Base-by-base conservation (phyloP, 2,113 vertebrate genomes). In the Epinephelus lanceolatus region DNA sequence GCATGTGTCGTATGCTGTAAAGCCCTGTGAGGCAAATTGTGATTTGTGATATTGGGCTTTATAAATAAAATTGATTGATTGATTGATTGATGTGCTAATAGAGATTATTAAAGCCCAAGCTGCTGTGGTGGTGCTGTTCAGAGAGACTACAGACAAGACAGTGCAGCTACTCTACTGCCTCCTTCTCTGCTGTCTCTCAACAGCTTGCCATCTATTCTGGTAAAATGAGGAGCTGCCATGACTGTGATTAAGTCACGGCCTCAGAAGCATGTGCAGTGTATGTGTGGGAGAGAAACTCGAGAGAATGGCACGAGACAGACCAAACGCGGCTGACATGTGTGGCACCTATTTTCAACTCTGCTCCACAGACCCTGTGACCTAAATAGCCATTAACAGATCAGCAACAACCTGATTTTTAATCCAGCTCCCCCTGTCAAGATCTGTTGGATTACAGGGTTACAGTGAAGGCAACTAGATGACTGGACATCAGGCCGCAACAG, bases 381-480 rank as follows among this genome's bases (percentile, higher is more conserved):
- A 90, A 92, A 95, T 89, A 94, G 86, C 78, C 87, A 81, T 89
- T 83, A 93, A 83, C 80, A 94, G 90, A 94, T 94, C 89, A 85
- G 80, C 84, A 72, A 87, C 89, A 89, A 89, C 76, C 89, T 90
- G 84, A 90, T 92, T 94, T 93, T 86, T 92, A 94, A 94, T 94
- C 89, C 89, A 8, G 11, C 45, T 81, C 63, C 47, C 83, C 62
- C 69, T 88, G 80, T 86, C 53, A 85, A 86, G 69, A 93, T 91
- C 76, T 92, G 78, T 40, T 70, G 70, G 90, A 93, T 90, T 93
- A 94, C 66, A 88, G 53, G 73, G 70, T 85, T 88, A 85, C 23
- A 81, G 52, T 67, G 47, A 80, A 57, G 75, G 23, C n/a, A 78
- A 81, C 68, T 23, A 49, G 62, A 78, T 80, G 72, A 86, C 42